Percentiles rank a stretch among this genome's conserved stretches.
phyloP scores from a whole-genome alignment of 1,140 invertebrate species.

The Aphidius gifuensis region DNA sequence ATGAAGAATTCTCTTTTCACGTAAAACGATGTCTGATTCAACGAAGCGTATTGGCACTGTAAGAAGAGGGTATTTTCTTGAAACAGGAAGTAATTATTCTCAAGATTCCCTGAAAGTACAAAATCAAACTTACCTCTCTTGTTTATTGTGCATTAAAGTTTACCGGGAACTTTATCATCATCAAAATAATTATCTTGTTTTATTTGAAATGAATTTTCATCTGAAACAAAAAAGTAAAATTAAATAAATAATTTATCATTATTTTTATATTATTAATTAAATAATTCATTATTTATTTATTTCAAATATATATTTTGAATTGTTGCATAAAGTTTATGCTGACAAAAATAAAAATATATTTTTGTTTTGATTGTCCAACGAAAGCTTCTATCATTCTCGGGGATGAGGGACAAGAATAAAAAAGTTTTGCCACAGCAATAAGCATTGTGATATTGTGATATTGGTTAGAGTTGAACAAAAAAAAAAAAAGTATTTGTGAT shows the following conservation, averaged over 20 bases:
- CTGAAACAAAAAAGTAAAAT: neutral
- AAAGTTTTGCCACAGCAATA: too few species aligned
- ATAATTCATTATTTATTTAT: neutral
- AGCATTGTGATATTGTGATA: too few species aligned
- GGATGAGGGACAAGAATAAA: conserved; percentile 9
- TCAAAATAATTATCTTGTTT: neutral
- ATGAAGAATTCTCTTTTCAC: neutral
- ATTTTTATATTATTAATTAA: neutral
- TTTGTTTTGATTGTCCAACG: neutral
- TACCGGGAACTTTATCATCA: neutral
- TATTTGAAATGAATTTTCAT: neutral
- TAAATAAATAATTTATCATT: too few species aligned
- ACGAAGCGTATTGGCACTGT: conserved; percentile 1
- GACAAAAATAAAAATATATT: too few species aligned
- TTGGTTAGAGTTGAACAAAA: neutral
- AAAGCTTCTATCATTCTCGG: neutral
- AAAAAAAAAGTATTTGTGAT: conserved; percentile 24
- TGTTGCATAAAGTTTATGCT: too few species aligned
- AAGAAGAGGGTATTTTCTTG: neutral
- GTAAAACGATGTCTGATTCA: conserved; percentile 6
- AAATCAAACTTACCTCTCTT: conserved; percentile 1
- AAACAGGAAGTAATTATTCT: conserved; percentile 8
- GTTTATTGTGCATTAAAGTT: neutral
- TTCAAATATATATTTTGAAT: neutral
- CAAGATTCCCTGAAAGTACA: neutral